These are phyloP conservation scores for Gobionotothen gibberifrons DNA, from an alignment of 2,797 vertebrate species.

Conservation along the genomic window DNA sequence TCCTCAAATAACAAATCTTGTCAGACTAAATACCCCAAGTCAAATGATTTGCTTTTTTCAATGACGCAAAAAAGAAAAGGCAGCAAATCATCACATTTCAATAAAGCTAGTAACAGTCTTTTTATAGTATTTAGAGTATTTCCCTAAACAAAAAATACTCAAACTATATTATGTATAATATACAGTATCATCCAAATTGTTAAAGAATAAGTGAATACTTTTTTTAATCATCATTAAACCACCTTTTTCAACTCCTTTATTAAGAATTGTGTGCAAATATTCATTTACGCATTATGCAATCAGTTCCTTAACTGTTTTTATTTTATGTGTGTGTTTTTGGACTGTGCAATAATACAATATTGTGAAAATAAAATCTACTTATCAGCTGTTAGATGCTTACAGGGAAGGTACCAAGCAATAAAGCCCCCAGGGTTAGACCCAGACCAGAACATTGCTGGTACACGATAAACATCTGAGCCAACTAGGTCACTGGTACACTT, in stretches of 20 bases:
- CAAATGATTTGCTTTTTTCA: too few relatives aligned
- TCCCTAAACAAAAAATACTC: neutral
- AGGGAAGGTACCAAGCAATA: constrained; percentile 60
- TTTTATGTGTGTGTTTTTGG: neutral
- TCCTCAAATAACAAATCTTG: neutral
- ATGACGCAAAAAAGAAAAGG: too few relatives aligned
- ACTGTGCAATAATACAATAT: neutral
- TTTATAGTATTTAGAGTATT: too few relatives aligned
- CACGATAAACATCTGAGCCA: constrained; percentile 70
- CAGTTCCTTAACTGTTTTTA: rapidly evolving
- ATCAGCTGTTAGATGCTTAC: constrained; percentile 66
- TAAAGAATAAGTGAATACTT: too few relatives aligned
- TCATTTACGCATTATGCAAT: neutral
- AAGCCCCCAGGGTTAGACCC: constrained; percentile 53
- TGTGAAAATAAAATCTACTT: constrained; percentile 3
- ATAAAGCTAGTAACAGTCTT: too few relatives aligned
- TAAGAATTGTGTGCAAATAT: neutral
- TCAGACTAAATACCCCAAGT: neutral
- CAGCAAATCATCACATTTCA: too few relatives aligned
- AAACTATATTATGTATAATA: neutral
- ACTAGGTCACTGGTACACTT: constrained; percentile 71
- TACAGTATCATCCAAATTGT: neutral
- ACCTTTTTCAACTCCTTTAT: neutral
- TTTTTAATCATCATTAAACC: neutral
- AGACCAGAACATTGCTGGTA: constrained; percentile 64